phyloP scores from a whole-genome alignment of 2,113 vertebrate species.

The Pavo muticus region DNA sequence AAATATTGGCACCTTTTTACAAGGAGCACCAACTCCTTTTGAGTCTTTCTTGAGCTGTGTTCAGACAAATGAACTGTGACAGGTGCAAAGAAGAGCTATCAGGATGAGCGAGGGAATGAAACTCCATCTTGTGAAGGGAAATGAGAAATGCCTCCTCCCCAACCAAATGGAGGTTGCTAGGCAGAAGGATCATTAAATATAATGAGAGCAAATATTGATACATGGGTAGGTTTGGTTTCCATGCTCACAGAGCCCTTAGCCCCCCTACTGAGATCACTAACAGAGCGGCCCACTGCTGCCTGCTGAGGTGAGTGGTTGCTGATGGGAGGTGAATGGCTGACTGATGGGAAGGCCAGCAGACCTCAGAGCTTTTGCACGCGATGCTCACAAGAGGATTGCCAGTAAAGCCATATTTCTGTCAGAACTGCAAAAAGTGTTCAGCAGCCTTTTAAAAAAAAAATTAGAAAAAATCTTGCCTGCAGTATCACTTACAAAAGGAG shows the following conservation, averaged over 20 bases:
- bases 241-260: neutral
- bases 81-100: neutral
- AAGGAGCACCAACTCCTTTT: neutral
- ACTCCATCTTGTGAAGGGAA: neutral
- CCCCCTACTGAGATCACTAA: neutral
- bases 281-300: neutral
- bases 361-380: neutral
- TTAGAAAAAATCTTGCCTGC: neutral
- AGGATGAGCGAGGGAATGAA: neutral
- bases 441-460: neutral
- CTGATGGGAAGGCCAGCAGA: neutral
- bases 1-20: neutral
- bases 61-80: neutral
- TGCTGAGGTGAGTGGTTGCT: neutral
- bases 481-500: constrained; percentile 5
- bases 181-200: neutral
- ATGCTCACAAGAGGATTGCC: neutral
- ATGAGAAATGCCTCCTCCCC: neutral
- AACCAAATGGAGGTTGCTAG: neutral
- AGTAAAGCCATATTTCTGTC: neutral
- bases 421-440: neutral
- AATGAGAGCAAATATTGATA: neutral
- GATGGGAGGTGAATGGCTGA: neutral
- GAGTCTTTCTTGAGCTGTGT: neutral
- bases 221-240: neutral